Evolutionary conservation across 2,797 vertebrate genomes (phyloP).

Genomic region (Pachyuromys duprasi): DNA sequence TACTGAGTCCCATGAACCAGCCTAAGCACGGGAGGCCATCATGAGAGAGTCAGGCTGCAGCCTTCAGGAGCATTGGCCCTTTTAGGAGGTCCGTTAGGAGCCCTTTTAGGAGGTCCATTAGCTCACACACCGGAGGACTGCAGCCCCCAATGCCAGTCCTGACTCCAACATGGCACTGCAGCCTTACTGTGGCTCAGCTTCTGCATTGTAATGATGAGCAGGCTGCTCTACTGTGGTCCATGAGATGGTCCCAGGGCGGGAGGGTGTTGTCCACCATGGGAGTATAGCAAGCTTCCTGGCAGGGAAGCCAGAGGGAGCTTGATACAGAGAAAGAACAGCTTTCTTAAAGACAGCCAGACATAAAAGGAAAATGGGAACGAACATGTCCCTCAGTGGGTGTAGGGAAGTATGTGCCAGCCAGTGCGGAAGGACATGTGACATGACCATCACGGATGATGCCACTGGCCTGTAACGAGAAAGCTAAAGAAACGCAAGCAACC

Average conservation of each 20-base stretch:
- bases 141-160: not conserved
- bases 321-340: not conserved
- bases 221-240: not conserved
- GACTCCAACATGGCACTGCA: not conserved
- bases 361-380: not conserved
- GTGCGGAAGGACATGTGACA: not conserved
- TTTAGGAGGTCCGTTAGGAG: not conserved
- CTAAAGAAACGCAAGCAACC: not conserved
- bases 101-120: not conserved
- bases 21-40: too few relatives aligned
- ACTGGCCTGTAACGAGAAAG: not conserved
- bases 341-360: not conserved
- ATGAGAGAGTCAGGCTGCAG: not conserved
- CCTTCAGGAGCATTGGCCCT: not conserved
- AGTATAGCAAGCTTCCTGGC: not conserved
- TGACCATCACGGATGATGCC: not conserved
- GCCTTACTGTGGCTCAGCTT: not conserved
- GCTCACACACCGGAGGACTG: not conserved
- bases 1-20: too few relatives aligned
- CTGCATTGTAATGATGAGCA: not conserved
- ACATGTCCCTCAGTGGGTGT: rapidly evolving
- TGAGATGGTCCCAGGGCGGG: not conserved
- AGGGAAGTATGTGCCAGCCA: not conserved
- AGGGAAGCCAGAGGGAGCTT: not conserved
- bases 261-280: not conserved